These are phyloP conservation scores for Trinectes maculatus DNA, from an alignment of 2,113 vertebrate genomes.

Conservation along the genomic window DNA sequence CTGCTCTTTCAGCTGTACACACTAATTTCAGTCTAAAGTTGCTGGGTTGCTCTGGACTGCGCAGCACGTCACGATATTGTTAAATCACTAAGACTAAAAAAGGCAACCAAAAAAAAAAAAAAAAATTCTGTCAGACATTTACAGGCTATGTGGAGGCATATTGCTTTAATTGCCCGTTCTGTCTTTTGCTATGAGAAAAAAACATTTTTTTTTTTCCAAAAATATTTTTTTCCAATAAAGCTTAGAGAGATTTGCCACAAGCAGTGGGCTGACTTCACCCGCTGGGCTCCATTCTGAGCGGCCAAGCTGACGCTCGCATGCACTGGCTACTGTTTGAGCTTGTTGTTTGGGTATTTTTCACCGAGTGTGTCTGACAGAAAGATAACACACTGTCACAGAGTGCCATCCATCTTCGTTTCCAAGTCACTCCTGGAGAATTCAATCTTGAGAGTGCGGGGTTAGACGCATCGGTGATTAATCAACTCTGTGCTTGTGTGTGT, in stretches of 20 bases:
- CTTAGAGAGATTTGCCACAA: slow-evolving; percentile 33
- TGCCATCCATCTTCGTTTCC: slow-evolving; percentile 74
- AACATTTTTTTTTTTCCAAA: background rate
- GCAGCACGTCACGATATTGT: slow-evolving; percentile 30
- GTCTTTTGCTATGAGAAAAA: slow-evolving; percentile 26
- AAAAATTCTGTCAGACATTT: slow-evolving; percentile 29
- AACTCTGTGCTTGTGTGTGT: slow-evolving; percentile 44
- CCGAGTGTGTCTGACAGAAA: slow-evolving; percentile 66
- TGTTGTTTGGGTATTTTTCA: slow-evolving; percentile 72
- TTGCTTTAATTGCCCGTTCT: slow-evolving; percentile 30
- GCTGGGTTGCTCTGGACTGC: background rate
- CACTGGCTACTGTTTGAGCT: slow-evolving; percentile 65
- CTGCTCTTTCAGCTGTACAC: slow-evolving; percentile 2
- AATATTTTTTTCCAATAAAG: slow-evolving; percentile 55
- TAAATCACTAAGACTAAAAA: slow-evolving; percentile 26
- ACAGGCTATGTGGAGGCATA: slow-evolving; percentile 20
- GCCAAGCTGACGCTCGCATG: slow-evolving; percentile 33
- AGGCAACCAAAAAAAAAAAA: no score
- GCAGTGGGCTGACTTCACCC: slow-evolving; percentile 23
- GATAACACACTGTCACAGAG: slow-evolving; percentile 70
- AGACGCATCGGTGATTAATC: slow-evolving; percentile 73
- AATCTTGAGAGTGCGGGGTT: slow-evolving; percentile 65
- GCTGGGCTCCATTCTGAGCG: slow-evolving; percentile 19
- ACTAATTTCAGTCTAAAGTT: slow-evolving; percentile 29
- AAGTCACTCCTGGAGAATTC: slow-evolving; percentile 70